phyloP scores from a whole-genome alignment of 1,140 invertebrate species.

The Colletes latitarsis region DNA sequence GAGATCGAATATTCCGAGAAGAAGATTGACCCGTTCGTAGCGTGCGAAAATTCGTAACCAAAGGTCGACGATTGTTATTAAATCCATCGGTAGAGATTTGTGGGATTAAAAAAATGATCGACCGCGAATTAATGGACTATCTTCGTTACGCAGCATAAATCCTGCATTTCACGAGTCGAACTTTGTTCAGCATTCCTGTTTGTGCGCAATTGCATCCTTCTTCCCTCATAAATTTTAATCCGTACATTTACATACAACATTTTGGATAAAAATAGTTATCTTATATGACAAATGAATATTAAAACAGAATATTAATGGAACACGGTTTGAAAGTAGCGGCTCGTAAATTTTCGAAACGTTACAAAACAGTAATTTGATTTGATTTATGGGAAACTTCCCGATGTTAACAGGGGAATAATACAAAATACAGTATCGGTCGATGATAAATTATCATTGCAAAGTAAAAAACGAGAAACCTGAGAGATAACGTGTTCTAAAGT shows the following conservation, averaged over 20 bases:
- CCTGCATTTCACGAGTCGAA: not conserved
- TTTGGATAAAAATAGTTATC: not conserved
- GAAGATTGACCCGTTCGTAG: no score
- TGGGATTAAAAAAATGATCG: conserved; percentile 10
- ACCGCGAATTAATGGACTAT: not conserved
- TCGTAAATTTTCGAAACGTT: not conserved
- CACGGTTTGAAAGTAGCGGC: no score
- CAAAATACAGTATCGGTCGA: no score
- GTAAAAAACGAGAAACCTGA: no score
- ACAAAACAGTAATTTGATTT: not conserved
- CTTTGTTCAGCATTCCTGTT: not conserved
- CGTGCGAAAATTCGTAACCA: not conserved
- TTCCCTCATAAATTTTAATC: not conserved
- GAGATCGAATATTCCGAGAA: conserved; percentile 4
- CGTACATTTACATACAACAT: not conserved
- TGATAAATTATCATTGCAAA: no score
- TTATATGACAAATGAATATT: not conserved
- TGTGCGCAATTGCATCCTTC: not conserved
- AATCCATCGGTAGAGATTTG: conserved; percentile 9
- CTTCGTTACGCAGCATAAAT: not conserved
- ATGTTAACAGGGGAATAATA: no score
- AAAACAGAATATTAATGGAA: not conserved
- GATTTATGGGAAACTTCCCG: no score
- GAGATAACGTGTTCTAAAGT: no score
- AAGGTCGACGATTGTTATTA: conserved; percentile 6